Base-by-base conservation (phyloP, 2,888 invertebrate species). In the Altica lythri region DNA sequence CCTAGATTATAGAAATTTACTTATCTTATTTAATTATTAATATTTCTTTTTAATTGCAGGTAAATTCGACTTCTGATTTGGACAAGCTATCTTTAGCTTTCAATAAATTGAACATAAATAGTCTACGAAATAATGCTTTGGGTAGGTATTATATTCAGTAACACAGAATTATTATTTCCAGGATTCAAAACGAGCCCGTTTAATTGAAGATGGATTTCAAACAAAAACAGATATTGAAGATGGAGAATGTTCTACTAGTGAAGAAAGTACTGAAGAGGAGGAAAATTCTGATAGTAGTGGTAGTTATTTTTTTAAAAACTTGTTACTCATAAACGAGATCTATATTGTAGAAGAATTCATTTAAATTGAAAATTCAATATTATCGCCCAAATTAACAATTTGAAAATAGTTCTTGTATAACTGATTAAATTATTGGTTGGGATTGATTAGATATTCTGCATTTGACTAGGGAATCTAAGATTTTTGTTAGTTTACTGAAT, bases 171-270 rank as follows among this genome's bases (percentile, higher is more conserved):
- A 55, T 75, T 73, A 60, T 75, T 75, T 76, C 67, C 69, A 75
- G 75, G 75, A 66, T 44, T 29, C 53, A 51, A 76, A 74, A 67
- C 40, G 22, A 14, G 6, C 30, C n/a, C 18, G 22, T 10, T 12
- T 2, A 6, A 34, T 22, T 19, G 10, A 14, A 18, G 6, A n/a
- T n/a, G n/a, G n/a, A n/a, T n/a, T n/a, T n/a, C n/a, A n/a, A n/a
- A 14, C 16, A 2, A 34, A n/a, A 5, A 10, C 13, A n/a, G 73
- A 74, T 62, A 69, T 81, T 42, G 86, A 86, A 77, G 86, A 86
- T 72, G 86, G 86, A 9, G 86, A 86, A 78, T 86, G 85, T 73
- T 83, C 84, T 62, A 81, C 81, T 35, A 81, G 80, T 64, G 77
- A 75, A 53, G 51, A 49, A 18, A 57, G 40, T 32, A 22, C 58